Conservation (phyloP, 2,113 vertebrate genomes). For the Salvator merianae region DNA sequence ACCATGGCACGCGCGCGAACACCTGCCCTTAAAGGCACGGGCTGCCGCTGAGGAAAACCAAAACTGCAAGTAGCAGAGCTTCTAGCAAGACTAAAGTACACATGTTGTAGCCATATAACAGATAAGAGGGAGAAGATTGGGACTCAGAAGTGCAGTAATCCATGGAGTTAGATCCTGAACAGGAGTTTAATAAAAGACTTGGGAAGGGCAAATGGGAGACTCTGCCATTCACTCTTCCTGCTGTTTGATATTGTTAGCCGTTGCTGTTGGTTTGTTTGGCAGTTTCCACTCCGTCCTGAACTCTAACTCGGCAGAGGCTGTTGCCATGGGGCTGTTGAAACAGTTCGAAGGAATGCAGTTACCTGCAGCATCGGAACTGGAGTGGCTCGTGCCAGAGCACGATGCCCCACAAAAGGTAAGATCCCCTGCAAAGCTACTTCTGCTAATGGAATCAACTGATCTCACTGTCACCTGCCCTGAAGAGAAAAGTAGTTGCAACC, state of each 20-base stretch:
- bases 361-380: constrained; percentile 93
- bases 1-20: no score
- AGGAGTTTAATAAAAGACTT: no score
- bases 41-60: no score
- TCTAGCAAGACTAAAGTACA: not conserved
- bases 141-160: not conserved
- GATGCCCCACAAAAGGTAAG: constrained; percentile 95
- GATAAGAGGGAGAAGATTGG: not conserved
- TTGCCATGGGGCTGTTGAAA: constrained; percentile 95
- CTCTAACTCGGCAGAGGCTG: constrained; percentile 95
- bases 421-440: no score
- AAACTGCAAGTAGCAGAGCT: not conserved
- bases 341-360: constrained; percentile 99
- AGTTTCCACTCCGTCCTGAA: constrained; percentile 88
- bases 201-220: no score
- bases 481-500: not conserved
- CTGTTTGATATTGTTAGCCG: not conserved
- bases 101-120: not conserved
- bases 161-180: no score
- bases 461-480: no score
- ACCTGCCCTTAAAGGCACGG: no score
- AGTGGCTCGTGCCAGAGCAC: constrained; percentile 96
- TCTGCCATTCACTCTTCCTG: no score
- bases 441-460: not conserved
- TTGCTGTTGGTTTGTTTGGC: constrained; percentile 59